These are phyloP conservation scores for Sphaerophoria rueppellii DNA, from an alignment of 2,888 invertebrate genomes.

Conservation along the genomic window DNA sequence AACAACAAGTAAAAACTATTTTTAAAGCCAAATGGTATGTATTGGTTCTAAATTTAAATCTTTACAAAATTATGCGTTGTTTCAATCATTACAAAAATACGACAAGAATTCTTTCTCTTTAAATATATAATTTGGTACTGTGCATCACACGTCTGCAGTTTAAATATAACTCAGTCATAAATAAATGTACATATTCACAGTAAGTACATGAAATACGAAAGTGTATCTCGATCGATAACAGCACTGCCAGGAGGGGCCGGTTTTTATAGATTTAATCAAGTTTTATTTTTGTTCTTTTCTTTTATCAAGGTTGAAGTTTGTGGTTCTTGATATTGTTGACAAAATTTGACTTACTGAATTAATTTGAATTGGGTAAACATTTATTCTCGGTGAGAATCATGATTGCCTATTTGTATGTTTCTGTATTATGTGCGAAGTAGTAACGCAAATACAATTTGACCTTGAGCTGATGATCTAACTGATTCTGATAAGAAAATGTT, in stretches of 20 bases:
- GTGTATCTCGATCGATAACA: constrained; percentile 49
- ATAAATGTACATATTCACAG: constrained; percentile 18
- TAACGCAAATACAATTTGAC: too few relatives aligned
- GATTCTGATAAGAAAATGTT: too few relatives aligned
- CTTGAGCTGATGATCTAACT: too few relatives aligned
- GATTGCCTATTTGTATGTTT: too few relatives aligned
- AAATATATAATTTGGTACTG: constrained; percentile 15
- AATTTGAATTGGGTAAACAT: too few relatives aligned
- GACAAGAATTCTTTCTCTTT: constrained; percentile 37
- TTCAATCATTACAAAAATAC: constrained; percentile 40
- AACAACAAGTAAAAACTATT: constrained; percentile 1
- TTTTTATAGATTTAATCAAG: constrained; percentile 9
- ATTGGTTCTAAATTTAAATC: constrained; percentile 6
- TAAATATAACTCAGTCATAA: constrained; percentile 28
- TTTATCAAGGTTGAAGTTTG: constrained; percentile 44
- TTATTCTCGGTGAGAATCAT: too few relatives aligned
- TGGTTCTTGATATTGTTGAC: not conserved
- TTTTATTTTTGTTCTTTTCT: not conserved
- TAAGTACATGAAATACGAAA: constrained; percentile 25
- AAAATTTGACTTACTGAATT: not conserved
- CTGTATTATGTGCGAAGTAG: too few relatives aligned
- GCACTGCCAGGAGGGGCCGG: constrained; percentile 39
- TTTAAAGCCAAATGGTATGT: constrained; percentile 8
- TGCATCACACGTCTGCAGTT: constrained; percentile 21
- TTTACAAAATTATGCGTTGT: constrained; percentile 17